These are phyloP conservation scores for Anas acuta DNA, from an alignment of 2,797 vertebrate species.

Conservation along the genomic window DNA sequence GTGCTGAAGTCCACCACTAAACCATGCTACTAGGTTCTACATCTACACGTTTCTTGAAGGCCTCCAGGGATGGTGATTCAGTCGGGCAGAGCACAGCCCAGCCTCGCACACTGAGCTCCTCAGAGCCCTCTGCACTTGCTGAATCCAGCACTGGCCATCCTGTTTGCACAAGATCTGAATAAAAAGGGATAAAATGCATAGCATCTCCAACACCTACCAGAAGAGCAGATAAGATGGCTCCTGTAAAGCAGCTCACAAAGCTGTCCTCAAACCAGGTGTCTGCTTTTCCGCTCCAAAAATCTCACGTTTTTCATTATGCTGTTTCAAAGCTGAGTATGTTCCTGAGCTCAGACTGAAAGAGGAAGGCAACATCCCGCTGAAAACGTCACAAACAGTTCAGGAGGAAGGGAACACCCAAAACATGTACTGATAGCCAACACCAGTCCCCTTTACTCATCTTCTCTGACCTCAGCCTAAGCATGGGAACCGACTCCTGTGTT, in stretches of 20 bases:
- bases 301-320: neutral
- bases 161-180: neutral
- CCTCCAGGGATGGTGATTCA: neutral
- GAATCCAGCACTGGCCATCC: neutral
- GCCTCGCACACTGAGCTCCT: fast-evolving
- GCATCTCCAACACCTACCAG: neutral
- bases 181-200: fast-evolving
- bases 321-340: neutral
- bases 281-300: neutral
- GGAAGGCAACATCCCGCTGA: neutral
- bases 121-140: neutral
- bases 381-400: neutral
- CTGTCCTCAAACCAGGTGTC: neutral
- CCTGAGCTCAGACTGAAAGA: neutral
- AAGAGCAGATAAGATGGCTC: neutral
- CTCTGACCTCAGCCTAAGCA: neutral
- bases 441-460: neutral
- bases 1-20: no score
- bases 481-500: neutral
- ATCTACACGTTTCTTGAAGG: no score
- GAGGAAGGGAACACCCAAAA: neutral
- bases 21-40: no score
- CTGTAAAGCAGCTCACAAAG: neutral
- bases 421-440: neutral
- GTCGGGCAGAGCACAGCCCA: neutral